phyloP scores from a whole-genome alignment of 1,140 invertebrate genomes.

The Acromyrmex charruanus region DNA sequence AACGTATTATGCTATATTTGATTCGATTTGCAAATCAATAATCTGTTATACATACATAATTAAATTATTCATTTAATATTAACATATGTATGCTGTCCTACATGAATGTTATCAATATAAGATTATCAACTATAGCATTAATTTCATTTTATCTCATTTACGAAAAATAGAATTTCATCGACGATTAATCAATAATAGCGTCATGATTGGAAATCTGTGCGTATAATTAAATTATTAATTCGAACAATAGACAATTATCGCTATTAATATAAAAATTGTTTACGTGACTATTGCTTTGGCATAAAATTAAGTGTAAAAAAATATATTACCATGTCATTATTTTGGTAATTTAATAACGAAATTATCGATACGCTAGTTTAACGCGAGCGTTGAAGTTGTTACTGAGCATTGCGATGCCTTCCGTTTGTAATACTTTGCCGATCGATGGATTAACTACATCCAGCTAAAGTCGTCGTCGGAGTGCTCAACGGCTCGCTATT shows the following conservation, averaged over 20 bases:
- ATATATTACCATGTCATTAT: not conserved
- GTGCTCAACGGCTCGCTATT: constrained; percentile 31
- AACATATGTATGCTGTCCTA: constrained; percentile 45
- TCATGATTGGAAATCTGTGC: not conserved
- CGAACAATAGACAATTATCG: not conserved
- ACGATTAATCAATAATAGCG: not conserved
- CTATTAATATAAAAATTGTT: constrained; percentile 7
- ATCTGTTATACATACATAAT: constrained; percentile 30
- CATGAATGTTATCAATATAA: constrained; percentile 29
- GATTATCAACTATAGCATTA: constrained; percentile 36
- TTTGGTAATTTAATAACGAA: not conserved
- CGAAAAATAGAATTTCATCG: constrained; percentile 28
- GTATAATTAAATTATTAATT: constrained; percentile 45
- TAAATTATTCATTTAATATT: constrained; percentile 41
- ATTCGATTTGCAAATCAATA: constrained; percentile 44
- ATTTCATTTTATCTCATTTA: constrained; percentile 33
- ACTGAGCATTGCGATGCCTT: not conserved
- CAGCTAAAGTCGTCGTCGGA: constrained; percentile 17
- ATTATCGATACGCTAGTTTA: not conserved
- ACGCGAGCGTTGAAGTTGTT: not conserved
- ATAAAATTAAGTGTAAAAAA: constrained; percentile 17
- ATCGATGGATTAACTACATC: constrained; percentile 50
- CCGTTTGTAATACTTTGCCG: constrained; percentile 1
- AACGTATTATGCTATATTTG: constrained; percentile 1
- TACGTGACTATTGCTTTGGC: not conserved